These are phyloP conservation scores for Petaurus breviceps DNA, from an alignment of 2,113 vertebrate genomes.

Conservation along the genomic window DNA sequence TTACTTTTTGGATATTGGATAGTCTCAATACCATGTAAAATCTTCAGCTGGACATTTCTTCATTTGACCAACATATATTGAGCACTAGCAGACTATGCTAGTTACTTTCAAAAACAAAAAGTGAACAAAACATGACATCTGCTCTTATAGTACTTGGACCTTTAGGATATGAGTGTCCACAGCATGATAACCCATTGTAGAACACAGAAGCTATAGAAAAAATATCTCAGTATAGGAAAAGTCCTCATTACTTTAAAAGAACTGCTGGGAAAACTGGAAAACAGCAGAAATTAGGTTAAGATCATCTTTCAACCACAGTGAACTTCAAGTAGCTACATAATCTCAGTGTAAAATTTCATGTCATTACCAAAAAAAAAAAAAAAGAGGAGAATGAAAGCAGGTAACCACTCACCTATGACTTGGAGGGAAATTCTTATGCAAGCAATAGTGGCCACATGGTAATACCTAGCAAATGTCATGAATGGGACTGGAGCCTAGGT, in stretches of 20 bases:
- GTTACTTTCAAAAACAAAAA: not conserved
- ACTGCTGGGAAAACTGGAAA: not conserved
- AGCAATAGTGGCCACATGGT: not conserved
- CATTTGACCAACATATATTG: not conserved
- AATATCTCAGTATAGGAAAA: not conserved
- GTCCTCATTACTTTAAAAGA: not conserved
- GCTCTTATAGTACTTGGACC: not conserved
- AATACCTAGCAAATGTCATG: not conserved
- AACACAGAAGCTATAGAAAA: not conserved
- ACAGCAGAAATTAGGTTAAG: not conserved
- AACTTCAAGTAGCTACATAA: not conserved
- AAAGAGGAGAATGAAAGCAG: not conserved
- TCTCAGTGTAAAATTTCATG: not conserved
- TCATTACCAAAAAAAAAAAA: not conserved
- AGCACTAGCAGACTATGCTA: not conserved
- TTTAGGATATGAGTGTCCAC: conserved; percentile 50
- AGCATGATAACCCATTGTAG: conserved; percentile 20
- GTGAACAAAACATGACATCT: not conserved
- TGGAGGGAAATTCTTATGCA: not conserved
- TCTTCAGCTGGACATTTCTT: conserved; percentile 49
- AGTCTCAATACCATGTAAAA: conserved; percentile 55
- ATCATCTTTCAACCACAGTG: not conserved
- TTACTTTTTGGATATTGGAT: conserved; percentile 38
- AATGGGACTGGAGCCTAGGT: not conserved
- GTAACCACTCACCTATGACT: not conserved